A percentile compares a stretch with the other conserved stretches of the same genome.
Conservation (phyloP, 35 echinoderm and acorn worm genomes). For the Heliocidaris erythrogramma region DNA sequence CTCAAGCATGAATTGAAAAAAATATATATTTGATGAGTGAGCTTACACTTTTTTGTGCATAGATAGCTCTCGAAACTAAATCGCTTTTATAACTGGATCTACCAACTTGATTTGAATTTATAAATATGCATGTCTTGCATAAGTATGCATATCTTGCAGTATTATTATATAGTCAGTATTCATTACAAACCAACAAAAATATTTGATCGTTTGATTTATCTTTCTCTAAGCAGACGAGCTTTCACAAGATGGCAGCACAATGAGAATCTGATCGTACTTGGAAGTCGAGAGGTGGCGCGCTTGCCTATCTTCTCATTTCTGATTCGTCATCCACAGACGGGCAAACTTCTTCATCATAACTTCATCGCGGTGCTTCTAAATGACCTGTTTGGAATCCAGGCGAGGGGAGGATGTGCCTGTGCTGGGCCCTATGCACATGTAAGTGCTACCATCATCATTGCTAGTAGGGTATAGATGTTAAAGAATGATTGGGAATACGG, state of each 20-base stretch:
- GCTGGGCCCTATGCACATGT: conserved; percentile 98
- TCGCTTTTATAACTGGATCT: too few relatives aligned
- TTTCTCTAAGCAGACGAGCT: conserved; percentile 55
- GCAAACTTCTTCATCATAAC: conserved; percentile 95
- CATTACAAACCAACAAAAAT: background rate
- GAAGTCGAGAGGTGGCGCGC: conserved; percentile 70
- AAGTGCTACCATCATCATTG: conserved; percentile 26
- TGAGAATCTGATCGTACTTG: conserved; percentile 82
- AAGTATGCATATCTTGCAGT: too few relatives aligned
- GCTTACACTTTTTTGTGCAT: background rate
- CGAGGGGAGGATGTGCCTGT: conserved; percentile 97
- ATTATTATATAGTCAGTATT: too few relatives aligned
- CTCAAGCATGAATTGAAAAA: too few relatives aligned
- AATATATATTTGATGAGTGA: too few relatives aligned
- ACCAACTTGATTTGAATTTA: too few relatives aligned
- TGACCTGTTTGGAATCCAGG: conserved; percentile 95
- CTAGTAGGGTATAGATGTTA: too few relatives aligned
- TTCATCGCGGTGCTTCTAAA: conserved; percentile 91
- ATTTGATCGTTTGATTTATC: background rate
- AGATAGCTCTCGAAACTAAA: background rate
- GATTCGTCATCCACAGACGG: conserved; percentile 78
- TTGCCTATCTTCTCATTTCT: conserved; percentile 97
- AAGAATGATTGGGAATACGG: too few relatives aligned
- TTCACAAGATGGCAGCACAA: conserved; percentile 84
- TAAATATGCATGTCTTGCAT: too few relatives aligned